Percentiles rank a stretch among this genome's conserved stretches.
Evolutionary conservation across 1,140 invertebrate species (phyloP).

Genomic region (Heliconius himera): DNA sequence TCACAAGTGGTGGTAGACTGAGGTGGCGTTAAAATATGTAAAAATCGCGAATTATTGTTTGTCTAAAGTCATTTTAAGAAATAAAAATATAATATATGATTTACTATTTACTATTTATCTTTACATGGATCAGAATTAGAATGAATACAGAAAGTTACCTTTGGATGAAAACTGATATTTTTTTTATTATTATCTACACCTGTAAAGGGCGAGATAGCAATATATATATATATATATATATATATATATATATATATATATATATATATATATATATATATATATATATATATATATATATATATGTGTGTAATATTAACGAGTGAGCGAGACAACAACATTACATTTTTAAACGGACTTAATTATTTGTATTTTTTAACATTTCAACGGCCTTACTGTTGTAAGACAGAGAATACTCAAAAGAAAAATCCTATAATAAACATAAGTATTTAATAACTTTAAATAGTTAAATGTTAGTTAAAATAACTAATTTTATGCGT

Average conservation of each 20-base stretch:
- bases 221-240: no score
- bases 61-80: no score
- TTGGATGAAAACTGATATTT: not conserved
- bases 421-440: not conserved
- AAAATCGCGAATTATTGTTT: no score
- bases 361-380: not conserved
- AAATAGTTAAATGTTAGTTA: not conserved
- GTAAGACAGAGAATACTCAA: constrained; percentile 3
- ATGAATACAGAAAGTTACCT: not conserved
- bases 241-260: no score
- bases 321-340: not conserved
- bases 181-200: not conserved
- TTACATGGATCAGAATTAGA: no score
- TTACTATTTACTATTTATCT: no score
- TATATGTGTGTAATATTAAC: not conserved
- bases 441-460: constrained; percentile 4
- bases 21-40: no score
- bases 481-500: not conserved
- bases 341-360: not conserved
- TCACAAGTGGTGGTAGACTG: no score
- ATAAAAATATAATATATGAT: no score
- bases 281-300: no score
- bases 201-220: not conserved
- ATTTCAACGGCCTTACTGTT: constrained; percentile 1
- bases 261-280: no score